phyloP scores from a whole-genome alignment of 1,140 invertebrate species.

The Drosophila cardini region DNA sequence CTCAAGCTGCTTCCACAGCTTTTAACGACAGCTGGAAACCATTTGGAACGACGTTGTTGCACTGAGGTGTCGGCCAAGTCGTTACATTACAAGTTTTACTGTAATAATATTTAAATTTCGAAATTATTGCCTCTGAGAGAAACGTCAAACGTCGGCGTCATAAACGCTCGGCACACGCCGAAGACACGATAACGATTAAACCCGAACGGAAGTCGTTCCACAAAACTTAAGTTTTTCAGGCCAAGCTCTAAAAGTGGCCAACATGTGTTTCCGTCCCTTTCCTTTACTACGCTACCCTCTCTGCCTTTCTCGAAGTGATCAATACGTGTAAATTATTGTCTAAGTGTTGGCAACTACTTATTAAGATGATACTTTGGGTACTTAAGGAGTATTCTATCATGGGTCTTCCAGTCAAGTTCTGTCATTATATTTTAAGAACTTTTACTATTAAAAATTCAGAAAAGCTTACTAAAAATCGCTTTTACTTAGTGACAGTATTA shows the following conservation, averaged over 20 bases:
- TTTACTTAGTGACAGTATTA: too few relatives aligned
- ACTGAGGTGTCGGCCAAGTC: conserved; percentile 62
- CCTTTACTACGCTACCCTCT: too few relatives aligned
- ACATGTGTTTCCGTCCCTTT: conserved; percentile 10
- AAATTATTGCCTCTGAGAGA: conserved; percentile 23
- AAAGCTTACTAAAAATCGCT: too few relatives aligned
- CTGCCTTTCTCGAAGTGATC: conserved; percentile 8
- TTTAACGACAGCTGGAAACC: conserved; percentile 61
- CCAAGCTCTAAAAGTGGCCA: conserved; percentile 10
- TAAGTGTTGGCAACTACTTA: not conserved
- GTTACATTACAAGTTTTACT: conserved; percentile 55
- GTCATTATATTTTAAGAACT: too few relatives aligned
- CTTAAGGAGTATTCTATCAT: too few relatives aligned
- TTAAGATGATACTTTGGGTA: not conserved
- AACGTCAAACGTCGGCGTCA: conserved; percentile 10
- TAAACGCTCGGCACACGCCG: conserved; percentile 11
- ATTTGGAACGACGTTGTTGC: conserved; percentile 43
- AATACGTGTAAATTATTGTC: conserved; percentile 12
- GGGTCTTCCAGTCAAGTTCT: too few relatives aligned
- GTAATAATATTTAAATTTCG: conserved; percentile 61
- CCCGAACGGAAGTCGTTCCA: conserved; percentile 23
- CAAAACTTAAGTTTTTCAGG: conserved; percentile 13
- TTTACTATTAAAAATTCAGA: too few relatives aligned
- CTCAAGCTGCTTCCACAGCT: not conserved
- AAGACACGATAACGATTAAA: not conserved